Evolutionary conservation across 2,888 invertebrate species (phyloP).

Genomic region (Chelonus formosanus): DNA sequence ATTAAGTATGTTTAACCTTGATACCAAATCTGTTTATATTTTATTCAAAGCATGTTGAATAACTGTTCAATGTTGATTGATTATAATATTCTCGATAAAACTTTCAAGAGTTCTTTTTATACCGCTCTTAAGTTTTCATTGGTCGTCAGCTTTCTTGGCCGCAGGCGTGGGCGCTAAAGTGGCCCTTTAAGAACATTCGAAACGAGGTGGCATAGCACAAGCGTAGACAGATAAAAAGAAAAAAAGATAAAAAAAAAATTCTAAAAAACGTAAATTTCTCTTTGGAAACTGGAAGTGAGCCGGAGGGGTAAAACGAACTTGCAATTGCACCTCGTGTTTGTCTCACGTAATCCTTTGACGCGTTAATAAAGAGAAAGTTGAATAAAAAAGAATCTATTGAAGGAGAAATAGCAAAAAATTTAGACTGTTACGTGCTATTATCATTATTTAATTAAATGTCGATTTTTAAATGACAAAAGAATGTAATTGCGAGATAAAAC

Average conservation of each 20-base stretch:
- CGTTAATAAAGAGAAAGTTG: conserved; percentile 12
- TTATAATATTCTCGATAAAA: too few species aligned
- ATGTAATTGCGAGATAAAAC: conserved; percentile 25
- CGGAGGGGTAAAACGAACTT: background rate
- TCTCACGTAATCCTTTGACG: conserved; percentile 9
- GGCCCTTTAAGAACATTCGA: too few species aligned
- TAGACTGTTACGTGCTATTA: conserved; percentile 11
- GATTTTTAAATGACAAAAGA: conserved; percentile 19
- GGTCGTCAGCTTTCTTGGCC: too few species aligned
- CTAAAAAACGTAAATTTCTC: conserved; percentile 2
- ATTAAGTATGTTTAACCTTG: too few species aligned
- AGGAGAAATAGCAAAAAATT: conserved; percentile 7
- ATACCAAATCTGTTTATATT: too few species aligned
- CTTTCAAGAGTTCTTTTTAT: too few species aligned
- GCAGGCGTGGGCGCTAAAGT: too few species aligned
- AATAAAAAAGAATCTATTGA: background rate
- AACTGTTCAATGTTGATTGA: too few species aligned
- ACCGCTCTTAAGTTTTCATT: too few species aligned
- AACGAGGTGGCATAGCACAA: too few species aligned
- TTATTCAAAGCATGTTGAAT: too few species aligned
- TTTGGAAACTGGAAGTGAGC: background rate
- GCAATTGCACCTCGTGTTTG: conserved; percentile 6
- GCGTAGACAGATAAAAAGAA: background rate
- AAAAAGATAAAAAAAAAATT: background rate
- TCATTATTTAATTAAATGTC: conserved; percentile 24